Percentiles rank a stretch among this genome's conserved stretches.
Evolutionary conservation across 2,113 vertebrate genomes (phyloP).

Genomic region (Mobula hypostoma): DNA sequence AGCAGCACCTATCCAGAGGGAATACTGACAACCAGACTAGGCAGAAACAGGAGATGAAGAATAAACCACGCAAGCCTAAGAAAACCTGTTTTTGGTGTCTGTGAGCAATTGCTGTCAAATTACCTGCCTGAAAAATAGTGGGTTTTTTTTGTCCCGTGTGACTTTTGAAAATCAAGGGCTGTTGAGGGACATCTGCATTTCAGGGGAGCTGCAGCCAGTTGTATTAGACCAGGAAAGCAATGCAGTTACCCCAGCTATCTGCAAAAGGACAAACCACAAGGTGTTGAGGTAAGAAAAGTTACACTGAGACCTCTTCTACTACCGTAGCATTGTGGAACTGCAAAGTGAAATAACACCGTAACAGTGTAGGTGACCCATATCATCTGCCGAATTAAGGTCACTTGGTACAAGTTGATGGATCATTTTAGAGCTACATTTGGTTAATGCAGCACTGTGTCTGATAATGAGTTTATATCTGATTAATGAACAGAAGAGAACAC

Average conservation of each 20-base stretch:
- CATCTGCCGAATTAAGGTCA: background rate
- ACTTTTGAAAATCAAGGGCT: background rate
- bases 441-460: slow-evolving; percentile 16
- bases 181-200: background rate
- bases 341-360: background rate
- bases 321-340: background rate
- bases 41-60: slow-evolving; percentile 60
- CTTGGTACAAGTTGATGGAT: background rate
- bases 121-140: background rate
- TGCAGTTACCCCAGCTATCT: too few species aligned
- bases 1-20: slow-evolving; percentile 53
- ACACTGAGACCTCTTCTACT: background rate
- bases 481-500: background rate
- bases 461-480: slow-evolving; percentile 24
- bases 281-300: background rate
- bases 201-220: background rate
- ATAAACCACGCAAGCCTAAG: slow-evolving; percentile 81
- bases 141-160: background rate
- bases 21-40: slow-evolving; percentile 48
- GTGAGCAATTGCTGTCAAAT: slow-evolving; percentile 46
- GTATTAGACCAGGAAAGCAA: background rate
- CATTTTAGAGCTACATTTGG: background rate
- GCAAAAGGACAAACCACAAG: background rate
- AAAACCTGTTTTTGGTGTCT: slow-evolving; percentile 98
- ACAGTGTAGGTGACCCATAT: background rate